Conservation (phyloP, 2,113 vertebrate genomes). For the Albula glossodonta region DNA sequence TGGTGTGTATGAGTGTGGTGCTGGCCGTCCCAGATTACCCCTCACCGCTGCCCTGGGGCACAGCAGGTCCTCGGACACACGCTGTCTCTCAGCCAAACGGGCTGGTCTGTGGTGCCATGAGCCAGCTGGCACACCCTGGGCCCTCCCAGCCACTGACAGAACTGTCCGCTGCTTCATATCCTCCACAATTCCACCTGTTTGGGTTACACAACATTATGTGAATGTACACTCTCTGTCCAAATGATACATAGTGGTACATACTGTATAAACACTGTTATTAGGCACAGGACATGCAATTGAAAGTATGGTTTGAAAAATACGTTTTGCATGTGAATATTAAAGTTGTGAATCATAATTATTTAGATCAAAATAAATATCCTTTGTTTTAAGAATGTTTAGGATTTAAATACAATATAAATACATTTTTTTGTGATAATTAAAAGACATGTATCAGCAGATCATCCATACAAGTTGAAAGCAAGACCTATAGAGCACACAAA, state of each 20-base stretch:
- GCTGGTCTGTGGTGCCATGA: neutral
- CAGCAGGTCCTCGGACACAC: neutral
- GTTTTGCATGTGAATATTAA: neutral
- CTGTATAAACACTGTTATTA: neutral
- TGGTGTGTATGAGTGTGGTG: neutral
- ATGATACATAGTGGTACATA: neutral
- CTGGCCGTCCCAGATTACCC: neutral
- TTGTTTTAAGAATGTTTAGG: neutral
- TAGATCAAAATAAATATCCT: no score
- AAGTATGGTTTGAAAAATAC: neutral
- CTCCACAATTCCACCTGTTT: neutral
- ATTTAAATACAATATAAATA: neutral
- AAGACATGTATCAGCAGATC: no score
- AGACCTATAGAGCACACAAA: neutral
- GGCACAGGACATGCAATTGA: neutral
- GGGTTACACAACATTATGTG: neutral
- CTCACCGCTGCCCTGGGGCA: neutral
- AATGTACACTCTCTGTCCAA: neutral
- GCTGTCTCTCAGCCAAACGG: neutral
- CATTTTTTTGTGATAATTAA: no score
- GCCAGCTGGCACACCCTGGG: neutral
- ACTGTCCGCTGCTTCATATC: neutral
- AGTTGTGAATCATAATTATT: no score
- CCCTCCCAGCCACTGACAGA: neutral
- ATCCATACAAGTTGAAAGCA: neutral